A percentile compares a stretch with the other conserved stretches of the same genome.
phyloP scores from a whole-genome alignment of 2,888 invertebrate species.

The Apotomis betuletana region DNA sequence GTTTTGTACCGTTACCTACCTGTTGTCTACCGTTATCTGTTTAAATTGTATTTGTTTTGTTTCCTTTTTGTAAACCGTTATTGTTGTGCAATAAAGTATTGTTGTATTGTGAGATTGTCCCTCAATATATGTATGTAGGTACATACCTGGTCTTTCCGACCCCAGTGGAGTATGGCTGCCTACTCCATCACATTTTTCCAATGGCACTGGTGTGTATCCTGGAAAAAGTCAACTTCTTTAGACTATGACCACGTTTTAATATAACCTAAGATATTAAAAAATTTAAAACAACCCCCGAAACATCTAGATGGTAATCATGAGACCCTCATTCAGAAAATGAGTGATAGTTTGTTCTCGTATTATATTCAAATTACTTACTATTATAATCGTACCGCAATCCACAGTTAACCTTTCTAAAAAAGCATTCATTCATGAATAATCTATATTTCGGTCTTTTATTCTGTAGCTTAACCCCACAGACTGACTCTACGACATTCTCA shows the following conservation, averaged over 20 bases:
- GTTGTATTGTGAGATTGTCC: too few species aligned
- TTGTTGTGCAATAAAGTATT: too few species aligned
- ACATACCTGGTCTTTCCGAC: conserved; percentile 25
- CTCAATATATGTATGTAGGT: not conserved
- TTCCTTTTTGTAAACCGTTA: too few species aligned
- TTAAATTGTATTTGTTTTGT: too few species aligned
- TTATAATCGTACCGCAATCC: conserved; percentile 62
- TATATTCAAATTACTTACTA: conserved; percentile 57
- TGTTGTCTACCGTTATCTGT: too few species aligned
- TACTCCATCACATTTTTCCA: conserved; percentile 54
- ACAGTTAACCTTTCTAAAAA: conserved; percentile 72
- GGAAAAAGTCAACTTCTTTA: conserved; percentile 17
- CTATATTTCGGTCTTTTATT: conserved; percentile 58
- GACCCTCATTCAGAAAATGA: too few species aligned
- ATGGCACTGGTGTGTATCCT: conserved; percentile 58
- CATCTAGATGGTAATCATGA: too few species aligned
- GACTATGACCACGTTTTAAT: too few species aligned
- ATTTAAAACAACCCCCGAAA: too few species aligned
- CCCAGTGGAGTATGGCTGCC: conserved; percentile 46
- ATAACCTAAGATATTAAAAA: not conserved
- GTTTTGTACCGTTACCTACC: too few species aligned
- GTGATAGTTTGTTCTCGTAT: not conserved
- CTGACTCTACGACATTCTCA: conserved; percentile 53
- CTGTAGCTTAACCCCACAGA: conserved; percentile 65
- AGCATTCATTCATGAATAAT: conserved; percentile 71